A percentile compares a stretch with the other conserved stretches of the same genome.
Evolutionary conservation across 2,113 vertebrate genomes (phyloP).

Genomic region (Cottus gobio): DNA sequence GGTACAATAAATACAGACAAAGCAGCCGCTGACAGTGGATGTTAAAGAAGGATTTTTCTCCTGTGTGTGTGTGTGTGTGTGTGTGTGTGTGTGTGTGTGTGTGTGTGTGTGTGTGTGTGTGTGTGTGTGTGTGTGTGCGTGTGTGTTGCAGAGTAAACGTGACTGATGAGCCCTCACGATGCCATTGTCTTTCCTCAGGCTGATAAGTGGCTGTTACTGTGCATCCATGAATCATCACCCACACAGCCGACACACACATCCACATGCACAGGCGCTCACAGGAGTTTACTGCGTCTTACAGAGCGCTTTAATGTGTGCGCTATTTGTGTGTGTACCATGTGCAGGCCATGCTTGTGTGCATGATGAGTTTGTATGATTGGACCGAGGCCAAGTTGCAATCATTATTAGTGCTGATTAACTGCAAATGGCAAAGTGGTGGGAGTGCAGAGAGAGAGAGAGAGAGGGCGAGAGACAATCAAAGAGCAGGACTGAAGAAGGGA

Average conservation of each 20-base stretch:
- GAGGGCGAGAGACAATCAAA: slow-evolving; percentile 52
- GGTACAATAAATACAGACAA: slow-evolving; percentile 78
- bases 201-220: slow-evolving; percentile 79
- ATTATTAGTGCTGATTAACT: slow-evolving; percentile 81
- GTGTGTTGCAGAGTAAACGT: slow-evolving; percentile 65
- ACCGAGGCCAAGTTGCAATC: slow-evolving; percentile 71
- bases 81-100: slow-evolving; percentile 14
- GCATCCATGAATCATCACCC: slow-evolving; percentile 80
- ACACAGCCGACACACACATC: slow-evolving; percentile 44
- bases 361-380: slow-evolving; percentile 64
- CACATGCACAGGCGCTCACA: slow-evolving; percentile 19
- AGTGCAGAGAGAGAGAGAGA: slow-evolving; percentile 41
- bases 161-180: slow-evolving; percentile 79
- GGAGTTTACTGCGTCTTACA: slow-evolving; percentile 62
- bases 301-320: slow-evolving; percentile 15
- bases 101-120: slow-evolving; percentile 14
- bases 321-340: slow-evolving; percentile 28
- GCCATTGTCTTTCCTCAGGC: slow-evolving; percentile 76
- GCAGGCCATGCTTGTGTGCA: slow-evolving; percentile 8
- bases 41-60: slow-evolving; percentile 14
- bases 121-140: slow-evolving; percentile 9
- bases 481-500: slow-evolving; percentile 28
- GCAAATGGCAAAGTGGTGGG: slow-evolving; percentile 72
- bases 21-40: not conserved
- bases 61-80: slow-evolving; percentile 3